Evolutionary conservation across 2,113 vertebrate genomes (phyloP).

Genomic region (Pterocles gutturalis): DNA sequence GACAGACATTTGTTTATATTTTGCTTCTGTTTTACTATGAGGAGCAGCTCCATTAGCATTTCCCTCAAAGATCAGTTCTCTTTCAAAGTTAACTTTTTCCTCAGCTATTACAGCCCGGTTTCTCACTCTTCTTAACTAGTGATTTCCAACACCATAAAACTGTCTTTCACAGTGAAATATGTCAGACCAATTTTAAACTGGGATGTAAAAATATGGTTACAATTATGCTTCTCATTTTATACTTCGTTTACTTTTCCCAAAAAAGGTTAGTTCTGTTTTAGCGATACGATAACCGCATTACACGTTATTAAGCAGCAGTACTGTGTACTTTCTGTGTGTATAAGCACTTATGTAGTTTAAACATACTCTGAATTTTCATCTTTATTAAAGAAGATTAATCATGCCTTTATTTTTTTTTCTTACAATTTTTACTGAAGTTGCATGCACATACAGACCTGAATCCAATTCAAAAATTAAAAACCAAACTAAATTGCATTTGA

Average conservation of each 20-base stretch:
- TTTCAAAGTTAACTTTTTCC: not conserved
- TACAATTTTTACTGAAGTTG: not conserved
- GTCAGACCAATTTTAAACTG: not conserved
- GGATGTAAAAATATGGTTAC: not conserved
- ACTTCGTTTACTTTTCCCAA: not conserved
- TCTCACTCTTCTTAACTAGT: not conserved
- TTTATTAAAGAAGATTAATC: not conserved
- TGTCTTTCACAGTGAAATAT: not conserved
- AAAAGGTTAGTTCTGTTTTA: not conserved
- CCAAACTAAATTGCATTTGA: not conserved
- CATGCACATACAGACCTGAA: not conserved
- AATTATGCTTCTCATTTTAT: not conserved
- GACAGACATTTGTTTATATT: not conserved
- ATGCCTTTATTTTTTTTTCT: not conserved
- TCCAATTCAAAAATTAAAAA: not conserved
- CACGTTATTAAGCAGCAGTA: not conserved
- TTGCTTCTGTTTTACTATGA: not conserved
- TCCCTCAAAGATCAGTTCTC: not conserved
- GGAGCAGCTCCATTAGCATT: not conserved
- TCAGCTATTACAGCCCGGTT: not conserved
- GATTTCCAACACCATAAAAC: not conserved
- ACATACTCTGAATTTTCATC: not conserved
- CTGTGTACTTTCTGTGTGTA: too few species aligned
- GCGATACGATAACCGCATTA: too few species aligned
- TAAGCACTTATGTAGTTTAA: not conserved